These are phyloP conservation scores for Pan paniscus DNA, from an alignment of 2,113 vertebrate genomes.

Conservation along the genomic window DNA sequence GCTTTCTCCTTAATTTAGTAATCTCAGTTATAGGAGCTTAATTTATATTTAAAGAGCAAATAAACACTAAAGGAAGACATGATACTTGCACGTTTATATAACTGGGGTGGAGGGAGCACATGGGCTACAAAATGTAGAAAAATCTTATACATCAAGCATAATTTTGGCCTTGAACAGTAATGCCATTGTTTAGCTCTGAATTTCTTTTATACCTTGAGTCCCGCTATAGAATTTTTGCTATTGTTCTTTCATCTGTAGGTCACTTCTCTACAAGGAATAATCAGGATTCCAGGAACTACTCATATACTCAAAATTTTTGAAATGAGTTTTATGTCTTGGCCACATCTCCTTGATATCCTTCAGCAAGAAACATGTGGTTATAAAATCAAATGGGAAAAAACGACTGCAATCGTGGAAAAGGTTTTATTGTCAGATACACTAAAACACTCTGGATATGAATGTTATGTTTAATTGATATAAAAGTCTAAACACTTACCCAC, in stretches of 20 bases:
- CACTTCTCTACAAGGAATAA: conserved; percentile 53
- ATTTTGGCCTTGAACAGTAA: not conserved
- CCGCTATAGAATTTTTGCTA: not conserved
- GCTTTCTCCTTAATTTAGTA: not conserved
- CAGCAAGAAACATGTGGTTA: conserved; percentile 45
- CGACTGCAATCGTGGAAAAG: not conserved
- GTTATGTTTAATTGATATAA: conserved; percentile 24
- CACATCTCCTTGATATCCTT: conserved; percentile 38
- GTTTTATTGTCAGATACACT: not conserved
- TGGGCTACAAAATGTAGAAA: not conserved
- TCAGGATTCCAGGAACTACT: conserved; percentile 50
- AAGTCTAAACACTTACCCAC: conserved; percentile 36
- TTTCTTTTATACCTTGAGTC: not conserved
- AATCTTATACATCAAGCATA: not conserved
- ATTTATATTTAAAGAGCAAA: not conserved
- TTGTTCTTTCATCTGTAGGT: conserved; percentile 11
- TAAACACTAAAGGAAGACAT: not conserved
- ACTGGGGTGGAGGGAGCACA: not conserved
- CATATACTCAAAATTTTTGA: conserved; percentile 10
- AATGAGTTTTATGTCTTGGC: not conserved
- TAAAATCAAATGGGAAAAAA: conserved; percentile 65
- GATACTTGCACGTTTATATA: not conserved
- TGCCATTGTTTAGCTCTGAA: not conserved
- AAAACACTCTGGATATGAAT: conserved; percentile 14
- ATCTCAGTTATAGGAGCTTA: not conserved